Base-by-base conservation (phyloP, 2,113 vertebrate genomes). In the Ptilorrhoa leucosticta region DNA sequence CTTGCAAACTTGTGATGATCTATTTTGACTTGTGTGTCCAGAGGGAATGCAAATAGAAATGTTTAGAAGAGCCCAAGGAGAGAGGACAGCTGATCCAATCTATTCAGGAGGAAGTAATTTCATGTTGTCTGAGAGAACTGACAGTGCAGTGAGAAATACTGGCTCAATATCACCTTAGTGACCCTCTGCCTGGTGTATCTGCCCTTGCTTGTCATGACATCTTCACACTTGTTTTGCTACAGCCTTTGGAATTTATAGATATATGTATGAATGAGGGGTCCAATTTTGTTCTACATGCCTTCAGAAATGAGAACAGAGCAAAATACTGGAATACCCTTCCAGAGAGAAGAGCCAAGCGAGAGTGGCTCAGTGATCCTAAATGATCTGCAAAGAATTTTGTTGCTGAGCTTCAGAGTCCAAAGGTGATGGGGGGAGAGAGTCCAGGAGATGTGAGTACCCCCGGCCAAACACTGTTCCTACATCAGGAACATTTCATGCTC, bases 31-130 rank as follows among this genome's bases (percentile, higher is more conserved):
- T 66, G 33, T 54, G 11, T 54, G 26, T 66, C 63, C 56, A 56
- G 21, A 44, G 27, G 28, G 58, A 91, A 51, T 73, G 47, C 21
- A 77, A 89, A 88, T 42, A 86, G 14, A 90, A 86, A 80, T 44
- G 64, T 88, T 80, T 64, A 54, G 47, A 63, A 65, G 13, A 86
- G n/a, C 18, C 58, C 19, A 24, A 79, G 76, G 57, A 71, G n/a
- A 70, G 65, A 50, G 21, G 77, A 68, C n/a, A 88, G 27, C 35
- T 66, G 50, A 87, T 60, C 33, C 26, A 79, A 58, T 73, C 47
- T 83, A 17, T 42, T 66, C 44, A 56, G 51, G 58, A 88, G 82
- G 40, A 84, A 90, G 39, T 79, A 82, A 93, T 93, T 89, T 87
- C n/a, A 10, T 24, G 12, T 51, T 72, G 44, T 63, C 27, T 58